A percentile compares a stretch with the other conserved stretches of the same genome.
These are phyloP conservation scores for Trachythela sp. DNA, from an alignment of 64 coral and sea anemone genomes.

Conservation along the genomic window DNA sequence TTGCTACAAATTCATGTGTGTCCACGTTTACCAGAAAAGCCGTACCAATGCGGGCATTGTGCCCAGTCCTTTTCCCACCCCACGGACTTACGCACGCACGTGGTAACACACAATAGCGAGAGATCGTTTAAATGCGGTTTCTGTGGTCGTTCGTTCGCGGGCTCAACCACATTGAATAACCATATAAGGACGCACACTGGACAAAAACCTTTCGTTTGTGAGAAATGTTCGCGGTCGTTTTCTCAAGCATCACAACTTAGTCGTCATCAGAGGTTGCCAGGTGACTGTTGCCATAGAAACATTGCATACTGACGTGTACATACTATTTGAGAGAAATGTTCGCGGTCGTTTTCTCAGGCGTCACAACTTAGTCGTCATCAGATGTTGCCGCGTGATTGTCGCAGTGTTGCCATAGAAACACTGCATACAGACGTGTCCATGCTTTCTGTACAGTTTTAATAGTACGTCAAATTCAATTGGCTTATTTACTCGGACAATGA, in stretches of 20 bases:
- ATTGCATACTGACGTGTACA: neutral
- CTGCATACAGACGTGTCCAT: neutral
- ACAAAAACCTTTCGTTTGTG: constrained; percentile 69
- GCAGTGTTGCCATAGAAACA: constrained; percentile 20
- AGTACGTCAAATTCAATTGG: too few species aligned
- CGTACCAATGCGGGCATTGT: constrained; percentile 73
- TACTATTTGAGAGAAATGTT: too few species aligned
- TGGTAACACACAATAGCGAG: constrained; percentile 61
- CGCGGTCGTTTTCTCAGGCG: too few species aligned
- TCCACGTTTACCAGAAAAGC: constrained; percentile 52
- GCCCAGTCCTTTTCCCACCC: constrained; percentile 52
- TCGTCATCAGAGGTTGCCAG: constrained; percentile 51
- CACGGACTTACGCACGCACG: constrained; percentile 63
- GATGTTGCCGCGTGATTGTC: constrained; percentile 56
- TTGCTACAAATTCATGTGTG: constrained; percentile 74
- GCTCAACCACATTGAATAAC: constrained; percentile 68
- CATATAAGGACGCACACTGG: constrained; percentile 75
- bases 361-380: constrained; percentile 44
- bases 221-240: constrained; percentile 54
- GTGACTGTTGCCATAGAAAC: constrained; percentile 45
- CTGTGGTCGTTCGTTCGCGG: constrained; percentile 67
- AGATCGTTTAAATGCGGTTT: constrained; percentile 78
- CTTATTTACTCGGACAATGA: too few species aligned
- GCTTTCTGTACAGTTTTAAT: too few species aligned
- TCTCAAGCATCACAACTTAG: constrained; percentile 72